Evolutionary conservation across 2,888 invertebrate genomes (phyloP).

Genomic region (Drosophila picticornis): DNA sequence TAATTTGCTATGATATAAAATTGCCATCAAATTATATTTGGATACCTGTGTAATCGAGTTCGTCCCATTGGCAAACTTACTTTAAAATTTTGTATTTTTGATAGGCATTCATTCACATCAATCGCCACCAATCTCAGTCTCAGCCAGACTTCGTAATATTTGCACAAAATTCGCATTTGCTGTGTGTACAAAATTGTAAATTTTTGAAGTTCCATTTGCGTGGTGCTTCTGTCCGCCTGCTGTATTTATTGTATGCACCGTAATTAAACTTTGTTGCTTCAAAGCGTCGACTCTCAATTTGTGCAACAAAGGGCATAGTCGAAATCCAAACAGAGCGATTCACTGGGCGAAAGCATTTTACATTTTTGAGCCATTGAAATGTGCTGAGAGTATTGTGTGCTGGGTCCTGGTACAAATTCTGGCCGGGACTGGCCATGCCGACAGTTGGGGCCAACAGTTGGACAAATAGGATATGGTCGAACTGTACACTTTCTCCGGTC

Average conservation of each 20-base stretch:
- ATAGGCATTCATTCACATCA: slow-evolving; percentile 23
- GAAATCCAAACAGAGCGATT: slow-evolving; percentile 45
- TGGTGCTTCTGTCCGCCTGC: slow-evolving; percentile 9
- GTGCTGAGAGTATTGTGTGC: slow-evolving; percentile 68
- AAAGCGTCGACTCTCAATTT: slow-evolving; percentile 76
- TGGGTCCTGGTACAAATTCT: slow-evolving; percentile 2
- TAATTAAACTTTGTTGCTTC: slow-evolving; percentile 78
- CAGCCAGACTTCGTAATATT: slow-evolving; percentile 50
- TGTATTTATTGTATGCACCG: slow-evolving; percentile 59
- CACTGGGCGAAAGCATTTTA: slow-evolving; percentile 52
- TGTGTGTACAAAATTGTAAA: slow-evolving; percentile 60
- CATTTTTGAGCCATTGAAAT: slow-evolving; percentile 76
- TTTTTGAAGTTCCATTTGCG: slow-evolving; percentile 56
- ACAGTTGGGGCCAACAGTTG: slow-evolving; percentile 29
- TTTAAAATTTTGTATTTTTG: slow-evolving; percentile 31
- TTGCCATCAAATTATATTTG: not conserved
- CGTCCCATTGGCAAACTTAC: not conserved
- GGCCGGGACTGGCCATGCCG: slow-evolving; percentile 5
- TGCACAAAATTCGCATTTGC: slow-evolving; percentile 65
- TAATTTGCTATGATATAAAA: not conserved
- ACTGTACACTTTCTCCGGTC: slow-evolving; percentile 41
- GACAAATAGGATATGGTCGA: slow-evolving; percentile 43
- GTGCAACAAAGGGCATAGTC: slow-evolving; percentile 69
- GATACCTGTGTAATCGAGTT: slow-evolving; percentile 1
- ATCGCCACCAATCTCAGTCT: not conserved